Conservation (phyloP, 2,888 invertebrate species). For the Cataglyphis livida region DNA sequence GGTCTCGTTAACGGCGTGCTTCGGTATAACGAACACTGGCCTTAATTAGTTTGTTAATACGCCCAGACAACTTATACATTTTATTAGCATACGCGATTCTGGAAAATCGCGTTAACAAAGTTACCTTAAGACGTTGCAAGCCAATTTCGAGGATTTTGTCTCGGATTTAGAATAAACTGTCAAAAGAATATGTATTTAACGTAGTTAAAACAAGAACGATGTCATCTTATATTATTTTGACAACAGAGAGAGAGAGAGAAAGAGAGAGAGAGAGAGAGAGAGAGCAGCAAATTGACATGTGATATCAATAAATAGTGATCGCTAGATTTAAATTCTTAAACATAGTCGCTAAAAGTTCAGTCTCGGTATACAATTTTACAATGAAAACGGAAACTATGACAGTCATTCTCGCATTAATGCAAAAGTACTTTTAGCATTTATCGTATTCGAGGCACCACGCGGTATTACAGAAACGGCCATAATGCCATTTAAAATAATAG, state of each 20-base stretch:
- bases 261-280: background rate
- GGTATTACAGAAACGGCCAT: slow-evolving; percentile 15
- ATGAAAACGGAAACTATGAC: background rate
- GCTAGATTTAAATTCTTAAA: background rate
- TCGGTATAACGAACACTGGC: slow-evolving; percentile 39
- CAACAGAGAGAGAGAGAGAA: too few relatives aligned
- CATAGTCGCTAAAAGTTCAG: background rate
- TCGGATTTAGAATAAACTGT: background rate
- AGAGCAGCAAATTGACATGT: background rate
- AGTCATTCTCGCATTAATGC: background rate
- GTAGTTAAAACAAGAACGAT: background rate
- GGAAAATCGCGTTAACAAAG: slow-evolving; percentile 4
- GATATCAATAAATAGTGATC: background rate
- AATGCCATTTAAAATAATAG: slow-evolving; percentile 40
- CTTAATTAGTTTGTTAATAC: slow-evolving; percentile 54
- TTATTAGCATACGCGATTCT: background rate
- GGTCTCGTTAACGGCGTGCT: slow-evolving; percentile 35
- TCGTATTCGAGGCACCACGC: background rate
- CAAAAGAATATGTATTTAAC: background rate
- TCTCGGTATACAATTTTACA: background rate
- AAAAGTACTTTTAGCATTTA: background rate
- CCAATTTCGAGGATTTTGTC: background rate
- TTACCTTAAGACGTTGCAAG: background rate
- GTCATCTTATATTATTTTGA: slow-evolving; percentile 1
- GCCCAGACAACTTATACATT: background rate